A percentile compares a stretch with the other conserved stretches of the same genome.
Conservation (phyloP, 2,888 invertebrate species). For the Galerucella nymphaeae region DNA sequence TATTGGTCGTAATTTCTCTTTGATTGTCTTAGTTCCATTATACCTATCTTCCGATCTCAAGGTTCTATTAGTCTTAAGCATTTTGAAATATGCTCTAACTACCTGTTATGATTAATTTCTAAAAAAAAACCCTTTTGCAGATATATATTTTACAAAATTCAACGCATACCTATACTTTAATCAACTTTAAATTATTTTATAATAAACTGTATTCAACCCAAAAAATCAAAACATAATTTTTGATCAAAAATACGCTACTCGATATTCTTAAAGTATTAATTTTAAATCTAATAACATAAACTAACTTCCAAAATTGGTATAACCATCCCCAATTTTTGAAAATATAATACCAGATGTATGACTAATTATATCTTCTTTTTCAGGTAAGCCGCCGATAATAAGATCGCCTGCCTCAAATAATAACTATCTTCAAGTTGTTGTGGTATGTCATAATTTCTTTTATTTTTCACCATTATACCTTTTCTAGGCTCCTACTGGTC, state of each 20-base stretch:
- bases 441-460: conserved; percentile 45
- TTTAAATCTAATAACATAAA: background rate
- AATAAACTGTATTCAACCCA: background rate
- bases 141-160: background rate
- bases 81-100: no score
- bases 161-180: background rate
- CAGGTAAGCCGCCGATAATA: conserved; percentile 44
- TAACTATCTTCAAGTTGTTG: conserved; percentile 30
- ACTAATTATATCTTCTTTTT: conserved; percentile 42
- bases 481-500: conserved; percentile 33
- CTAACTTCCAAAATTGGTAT: conserved; percentile 11
- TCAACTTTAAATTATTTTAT: background rate
- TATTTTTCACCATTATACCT: conserved; percentile 40
- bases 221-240: background rate
- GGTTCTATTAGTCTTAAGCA: no score
- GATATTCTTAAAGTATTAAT: background rate
- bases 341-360: conserved; percentile 9
- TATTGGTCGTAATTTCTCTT: no score
- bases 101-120: no score
- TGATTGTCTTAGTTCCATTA: no score
- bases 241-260: background rate
- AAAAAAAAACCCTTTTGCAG: no score
- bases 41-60: no score
- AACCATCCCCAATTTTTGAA: conserved; percentile 12
- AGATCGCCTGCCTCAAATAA: conserved; percentile 35